Evolutionary conservation across 2,797 vertebrate species (phyloP).

Genomic region (Gallinago stenura): DNA sequence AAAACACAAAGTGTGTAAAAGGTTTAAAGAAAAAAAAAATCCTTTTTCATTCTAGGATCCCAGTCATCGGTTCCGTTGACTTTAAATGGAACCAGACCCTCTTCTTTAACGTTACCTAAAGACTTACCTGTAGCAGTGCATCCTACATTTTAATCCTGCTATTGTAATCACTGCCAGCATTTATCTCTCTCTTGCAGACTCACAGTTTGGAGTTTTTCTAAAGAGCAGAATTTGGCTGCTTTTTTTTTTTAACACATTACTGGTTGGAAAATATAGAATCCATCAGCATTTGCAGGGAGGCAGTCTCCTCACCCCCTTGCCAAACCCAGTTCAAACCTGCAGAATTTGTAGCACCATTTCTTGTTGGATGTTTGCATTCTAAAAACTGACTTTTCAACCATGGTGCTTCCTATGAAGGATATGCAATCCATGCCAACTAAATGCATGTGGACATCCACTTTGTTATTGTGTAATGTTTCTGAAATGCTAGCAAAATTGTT

Average conservation of each 20-base stretch:
- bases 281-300: conserved; percentile 64
- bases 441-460: background rate
- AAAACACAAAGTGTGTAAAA: background rate
- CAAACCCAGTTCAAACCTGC: conserved; percentile 37
- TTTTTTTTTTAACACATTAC: conserved; percentile 67
- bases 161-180: conserved; percentile 84
- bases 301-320: conserved; percentile 76
- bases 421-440: background rate
- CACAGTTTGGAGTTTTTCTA: conserved; percentile 85
- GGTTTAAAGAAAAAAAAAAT: background rate
- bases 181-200: conserved; percentile 89
- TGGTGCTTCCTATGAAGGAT: background rate
- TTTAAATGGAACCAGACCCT: conserved; percentile 46
- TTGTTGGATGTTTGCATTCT: background rate
- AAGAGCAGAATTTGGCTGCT: conserved; percentile 81
- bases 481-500: background rate
- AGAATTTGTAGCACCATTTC: background rate
- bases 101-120: conserved; percentile 57
- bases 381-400: background rate
- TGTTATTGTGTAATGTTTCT: background rate
- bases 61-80: background rate
- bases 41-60: background rate
- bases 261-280: conserved; percentile 70
- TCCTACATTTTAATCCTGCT: conserved; percentile 80
- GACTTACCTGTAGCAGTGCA: conserved; percentile 60